These are phyloP conservation scores for Pelobates fuscus DNA, from an alignment of 2,113 vertebrate genomes.

Conservation along the genomic window DNA sequence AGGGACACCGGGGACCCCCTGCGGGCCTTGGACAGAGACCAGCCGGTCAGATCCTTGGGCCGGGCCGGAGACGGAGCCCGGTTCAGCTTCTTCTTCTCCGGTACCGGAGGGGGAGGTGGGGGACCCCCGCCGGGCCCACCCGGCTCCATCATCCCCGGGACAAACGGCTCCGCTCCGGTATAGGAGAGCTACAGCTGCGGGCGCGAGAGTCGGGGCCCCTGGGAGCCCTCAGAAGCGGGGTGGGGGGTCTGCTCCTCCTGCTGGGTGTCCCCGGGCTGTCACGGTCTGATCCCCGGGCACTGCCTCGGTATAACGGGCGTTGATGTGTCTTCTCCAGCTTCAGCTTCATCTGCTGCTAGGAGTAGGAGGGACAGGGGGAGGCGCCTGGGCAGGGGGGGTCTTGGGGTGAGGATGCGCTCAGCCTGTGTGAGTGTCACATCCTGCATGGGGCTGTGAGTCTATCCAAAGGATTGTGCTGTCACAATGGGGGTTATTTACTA, in stretches of 20 bases:
- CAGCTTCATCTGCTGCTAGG: slow-evolving; percentile 23
- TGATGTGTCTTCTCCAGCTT: slow-evolving; percentile 25
- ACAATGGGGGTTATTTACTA: no score
- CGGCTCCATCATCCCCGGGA: slow-evolving; percentile 50
- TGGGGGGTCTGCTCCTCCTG: not conserved
- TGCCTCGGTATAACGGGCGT: slow-evolving; percentile 23
- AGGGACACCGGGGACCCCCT: slow-evolving; percentile 68
- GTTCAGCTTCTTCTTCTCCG: slow-evolving; percentile 78
- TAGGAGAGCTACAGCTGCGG: not conserved
- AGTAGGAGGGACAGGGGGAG: slow-evolving; percentile 3
- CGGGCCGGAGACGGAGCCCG: slow-evolving; percentile 88
- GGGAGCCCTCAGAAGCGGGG: not conserved
- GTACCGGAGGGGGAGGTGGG: slow-evolving; percentile 49
- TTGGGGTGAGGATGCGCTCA: not conserved
- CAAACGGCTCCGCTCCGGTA: slow-evolving; percentile 28
- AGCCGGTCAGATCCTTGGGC: slow-evolving; percentile 85
- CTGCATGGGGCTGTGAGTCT: no score
- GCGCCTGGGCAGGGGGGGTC: slow-evolving; percentile 10
- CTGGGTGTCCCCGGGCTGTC: not conserved
- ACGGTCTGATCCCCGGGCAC: not conserved
- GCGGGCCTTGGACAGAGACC: slow-evolving; percentile 84
- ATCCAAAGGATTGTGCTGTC: no score
- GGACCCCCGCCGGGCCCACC: slow-evolving; percentile 45
- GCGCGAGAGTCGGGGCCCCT: no score
- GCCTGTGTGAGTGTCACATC: slow-evolving; percentile 7